A percentile compares a stretch with the other conserved stretches of the same genome.
Evolutionary conservation across 2,113 vertebrate genomes (phyloP).

Genomic region (Hippocampus guttulatus): DNA sequence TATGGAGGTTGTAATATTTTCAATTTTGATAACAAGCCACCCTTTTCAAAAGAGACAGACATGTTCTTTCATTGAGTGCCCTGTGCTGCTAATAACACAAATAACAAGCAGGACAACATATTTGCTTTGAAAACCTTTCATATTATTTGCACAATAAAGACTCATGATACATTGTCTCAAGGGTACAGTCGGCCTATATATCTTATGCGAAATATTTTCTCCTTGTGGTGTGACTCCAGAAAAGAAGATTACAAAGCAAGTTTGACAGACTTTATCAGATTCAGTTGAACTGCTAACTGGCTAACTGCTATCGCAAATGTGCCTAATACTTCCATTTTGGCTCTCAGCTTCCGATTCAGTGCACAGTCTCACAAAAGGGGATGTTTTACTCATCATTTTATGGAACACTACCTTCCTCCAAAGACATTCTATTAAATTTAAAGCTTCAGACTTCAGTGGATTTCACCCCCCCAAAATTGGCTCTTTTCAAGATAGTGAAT

Average conservation of each 20-base stretch:
- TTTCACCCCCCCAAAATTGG: background rate
- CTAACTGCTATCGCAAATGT: background rate
- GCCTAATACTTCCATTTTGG: background rate
- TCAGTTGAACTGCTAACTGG: background rate
- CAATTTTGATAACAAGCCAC: no score
- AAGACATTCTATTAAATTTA: constrained; percentile 7
- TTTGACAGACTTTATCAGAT: background rate
- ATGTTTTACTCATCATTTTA: constrained; percentile 1
- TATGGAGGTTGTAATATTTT: no score
- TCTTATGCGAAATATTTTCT: background rate
- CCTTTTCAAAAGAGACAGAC: no score
- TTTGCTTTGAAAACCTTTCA: background rate
- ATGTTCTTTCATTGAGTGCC: no score
- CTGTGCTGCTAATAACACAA: no score
- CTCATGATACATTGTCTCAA: no score
- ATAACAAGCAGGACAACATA: no score
- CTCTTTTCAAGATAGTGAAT: constrained; percentile 1
- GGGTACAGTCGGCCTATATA: background rate
- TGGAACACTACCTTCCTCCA: background rate
- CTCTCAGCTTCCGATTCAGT: background rate
- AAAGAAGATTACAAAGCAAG: background rate
- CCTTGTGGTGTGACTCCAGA: background rate
- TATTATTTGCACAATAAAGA: no score
- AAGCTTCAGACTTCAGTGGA: constrained; percentile 1
- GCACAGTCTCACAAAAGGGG: background rate